Evolutionary conservation across 1,140 invertebrate genomes (phyloP).

Genomic region (Drosophila willistoni): DNA sequence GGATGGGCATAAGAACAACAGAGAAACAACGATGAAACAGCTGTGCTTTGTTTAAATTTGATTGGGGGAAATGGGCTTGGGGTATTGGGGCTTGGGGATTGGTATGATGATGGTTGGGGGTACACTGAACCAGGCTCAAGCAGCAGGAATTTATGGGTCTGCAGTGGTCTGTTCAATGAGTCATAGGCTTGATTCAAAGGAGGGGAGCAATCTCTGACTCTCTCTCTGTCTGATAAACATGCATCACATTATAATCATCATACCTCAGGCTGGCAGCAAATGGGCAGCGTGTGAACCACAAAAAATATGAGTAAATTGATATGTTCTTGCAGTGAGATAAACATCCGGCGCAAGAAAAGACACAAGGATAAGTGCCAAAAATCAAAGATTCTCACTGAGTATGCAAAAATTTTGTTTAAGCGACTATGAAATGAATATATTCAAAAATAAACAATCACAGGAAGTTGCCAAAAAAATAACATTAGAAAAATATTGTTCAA

Average conservation of each 20-base stretch:
- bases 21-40: constrained; percentile 27
- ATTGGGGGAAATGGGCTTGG: constrained; percentile 18
- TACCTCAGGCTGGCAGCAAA: constrained; percentile 7
- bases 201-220: neutral
- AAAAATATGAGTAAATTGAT: constrained; percentile 42
- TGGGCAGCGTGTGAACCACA: constrained; percentile 40
- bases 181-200: constrained; percentile 4
- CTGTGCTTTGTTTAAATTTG: constrained; percentile 50
- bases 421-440: neutral
- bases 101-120: neutral
- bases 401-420: neutral
- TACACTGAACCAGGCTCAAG: constrained; percentile 37
- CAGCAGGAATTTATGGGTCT: constrained; percentile 39
- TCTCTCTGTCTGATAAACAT: constrained; percentile 19
- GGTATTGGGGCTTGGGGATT: neutral
- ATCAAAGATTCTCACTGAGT: neutral
- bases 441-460: neutral
- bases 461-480: neutral
- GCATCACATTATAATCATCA: constrained; percentile 31
- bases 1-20: constrained; percentile 38
- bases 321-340: constrained; percentile 45
- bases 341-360: constrained; percentile 38
- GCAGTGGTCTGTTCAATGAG: constrained; percentile 31
- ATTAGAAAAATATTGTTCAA: neutral
- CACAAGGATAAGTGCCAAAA: constrained; percentile 4